Conservation (phyloP, 2,797 vertebrate species). For the Sebastes jordani region DNA sequence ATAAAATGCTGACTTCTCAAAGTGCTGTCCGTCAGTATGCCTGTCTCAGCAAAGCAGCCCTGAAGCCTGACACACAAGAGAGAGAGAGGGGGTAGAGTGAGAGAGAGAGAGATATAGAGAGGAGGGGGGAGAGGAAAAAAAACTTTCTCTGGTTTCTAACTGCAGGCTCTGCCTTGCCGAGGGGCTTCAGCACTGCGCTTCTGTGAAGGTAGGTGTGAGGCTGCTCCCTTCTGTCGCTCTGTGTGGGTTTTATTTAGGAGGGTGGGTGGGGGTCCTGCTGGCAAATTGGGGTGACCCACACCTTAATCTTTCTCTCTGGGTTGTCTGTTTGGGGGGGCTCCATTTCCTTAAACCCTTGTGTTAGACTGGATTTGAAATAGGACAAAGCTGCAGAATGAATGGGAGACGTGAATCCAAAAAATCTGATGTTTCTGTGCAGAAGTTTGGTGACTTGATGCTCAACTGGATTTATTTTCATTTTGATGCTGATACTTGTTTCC, state of each 20-base stretch:
- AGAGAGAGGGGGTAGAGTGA: background rate
- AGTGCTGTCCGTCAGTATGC: constrained; percentile 53
- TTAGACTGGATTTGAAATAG: background rate
- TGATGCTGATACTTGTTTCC: background rate
- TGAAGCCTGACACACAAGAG: constrained; percentile 40
- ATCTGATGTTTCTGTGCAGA: background rate
- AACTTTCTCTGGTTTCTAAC: constrained; percentile 61
- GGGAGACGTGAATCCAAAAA: background rate
- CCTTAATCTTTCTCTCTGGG: constrained; percentile 20
- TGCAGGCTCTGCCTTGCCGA: constrained; percentile 61
- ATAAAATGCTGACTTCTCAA: constrained; percentile 79
- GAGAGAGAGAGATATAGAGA: background rate
- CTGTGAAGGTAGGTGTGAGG: constrained; percentile 80
- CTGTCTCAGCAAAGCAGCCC: constrained; percentile 64
- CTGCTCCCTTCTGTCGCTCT: constrained; percentile 42
- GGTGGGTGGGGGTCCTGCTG: background rate
- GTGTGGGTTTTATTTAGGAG: background rate
- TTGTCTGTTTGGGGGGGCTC: background rate
- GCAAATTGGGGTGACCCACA: background rate
- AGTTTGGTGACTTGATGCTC: background rate
- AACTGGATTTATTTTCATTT: background rate
- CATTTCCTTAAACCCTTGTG: background rate
- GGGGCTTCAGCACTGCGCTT: constrained; percentile 75
- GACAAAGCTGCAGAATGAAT: background rate
- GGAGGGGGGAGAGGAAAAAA: background rate